Percentiles rank a stretch among this genome's conserved stretches.
These are phyloP conservation scores for Pelodiscus sinensis DNA, from an alignment of 2,113 vertebrate genomes.

Conservation along the genomic window DNA sequence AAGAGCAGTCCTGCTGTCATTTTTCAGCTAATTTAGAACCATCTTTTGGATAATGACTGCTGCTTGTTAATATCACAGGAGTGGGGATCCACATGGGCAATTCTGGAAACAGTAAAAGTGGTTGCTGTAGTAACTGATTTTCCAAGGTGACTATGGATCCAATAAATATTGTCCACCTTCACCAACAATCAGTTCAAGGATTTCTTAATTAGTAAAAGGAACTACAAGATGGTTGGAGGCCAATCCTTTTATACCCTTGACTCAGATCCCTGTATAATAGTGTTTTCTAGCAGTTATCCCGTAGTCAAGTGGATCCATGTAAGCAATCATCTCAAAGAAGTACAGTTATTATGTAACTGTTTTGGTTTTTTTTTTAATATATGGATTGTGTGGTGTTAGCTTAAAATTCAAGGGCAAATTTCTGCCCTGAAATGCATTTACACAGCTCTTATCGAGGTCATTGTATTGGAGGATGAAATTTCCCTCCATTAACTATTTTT, in stretches of 20 bases:
- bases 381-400: background rate
- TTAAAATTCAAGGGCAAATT: conserved; percentile 47
- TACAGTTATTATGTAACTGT: conserved; percentile 16
- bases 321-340: background rate
- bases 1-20: background rate
- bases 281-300: background rate
- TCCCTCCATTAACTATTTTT: conserved; percentile 11
- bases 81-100: background rate
- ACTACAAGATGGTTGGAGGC: background rate
- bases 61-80: conserved; percentile 30
- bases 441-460: conserved; percentile 14
- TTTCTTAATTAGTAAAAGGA: conserved; percentile 23
- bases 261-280: background rate
- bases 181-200: background rate
- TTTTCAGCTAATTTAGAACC: conserved; percentile 42
- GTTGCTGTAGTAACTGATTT: conserved; percentile 29
- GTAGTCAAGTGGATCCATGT: background rate
- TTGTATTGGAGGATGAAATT: conserved; percentile 28
- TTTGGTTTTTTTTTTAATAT: conserved; percentile 17
- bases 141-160: background rate
- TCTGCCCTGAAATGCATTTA: background rate
- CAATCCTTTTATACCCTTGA: background rate
- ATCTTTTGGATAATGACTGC: conserved; percentile 29
- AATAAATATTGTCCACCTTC: conserved; percentile 15
- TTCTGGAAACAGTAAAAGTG: conserved; percentile 27